Base-by-base conservation (phyloP, 2,797 vertebrate species). In the Eupleurogrammus muticus region DNA sequence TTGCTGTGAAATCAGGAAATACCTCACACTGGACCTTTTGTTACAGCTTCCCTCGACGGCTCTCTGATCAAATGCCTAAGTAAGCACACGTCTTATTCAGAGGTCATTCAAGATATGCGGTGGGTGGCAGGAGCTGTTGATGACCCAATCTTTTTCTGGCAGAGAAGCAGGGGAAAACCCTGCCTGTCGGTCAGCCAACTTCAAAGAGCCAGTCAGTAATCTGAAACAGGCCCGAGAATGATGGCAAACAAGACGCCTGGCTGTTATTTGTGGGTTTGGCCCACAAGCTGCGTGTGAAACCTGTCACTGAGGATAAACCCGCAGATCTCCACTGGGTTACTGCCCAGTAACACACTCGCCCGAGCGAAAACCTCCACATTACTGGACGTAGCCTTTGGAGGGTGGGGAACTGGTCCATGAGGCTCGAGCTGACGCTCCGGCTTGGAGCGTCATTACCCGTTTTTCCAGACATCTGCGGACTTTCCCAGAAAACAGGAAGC, bases 201-300 rank as follows among this genome's bases (percentile, higher is more conserved):
- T 94, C 90, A 93, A 93, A 93, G 87, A 73, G 80, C 60, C 56
- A 53, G 74, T 66, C 60, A 56, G 83, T 90, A 91, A 93, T 90
- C 63, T 84, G 88, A 93, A 85, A 84, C 91, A 89, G 79, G 84
- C 75, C 66, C 5, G 75, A 73, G 82, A 77, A 83, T 71, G 74
- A 78, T 75, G 77, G 87, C 82, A 86, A 91, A 90, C 83, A 87
- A 84, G 75, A 87, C 71, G 84, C 80, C 89, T 83, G 82, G 74
- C 79, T 85, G 88, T 87, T 89, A 89, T 91, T 91, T 92, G 89
- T 82, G 88, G 84, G 77, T 75, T 88, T 88, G 88, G 83, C 83
- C 84, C 71, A 70, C 84, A 70, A 76, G 83, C 82, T 77, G 73
- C 61, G 66, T 91, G 90, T 87, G 87, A 92, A 90, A 89, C 76